Percentiles rank a stretch among this genome's conserved stretches.
Evolutionary conservation across 2,797 vertebrate genomes (phyloP).

Genomic region (Jordanella pulchra): DNA sequence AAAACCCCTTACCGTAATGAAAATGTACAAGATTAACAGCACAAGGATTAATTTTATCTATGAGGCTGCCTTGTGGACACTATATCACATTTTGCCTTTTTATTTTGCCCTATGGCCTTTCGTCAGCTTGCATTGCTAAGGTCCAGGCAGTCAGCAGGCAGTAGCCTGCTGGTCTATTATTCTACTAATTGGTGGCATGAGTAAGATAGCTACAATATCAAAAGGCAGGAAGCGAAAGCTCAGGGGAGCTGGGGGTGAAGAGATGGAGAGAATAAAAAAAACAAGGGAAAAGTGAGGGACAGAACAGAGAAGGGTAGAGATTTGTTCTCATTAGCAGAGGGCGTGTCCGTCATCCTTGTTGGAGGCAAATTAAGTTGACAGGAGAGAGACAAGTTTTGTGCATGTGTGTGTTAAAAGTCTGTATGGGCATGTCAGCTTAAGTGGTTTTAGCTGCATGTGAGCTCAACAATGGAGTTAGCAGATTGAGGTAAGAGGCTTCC

Average conservation of each 20-base stretch:
- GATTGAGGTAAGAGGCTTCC: slow-evolving; percentile 39
- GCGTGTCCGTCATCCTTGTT: slow-evolving; percentile 58
- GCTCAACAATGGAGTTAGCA: slow-evolving; percentile 43
- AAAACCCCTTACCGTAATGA: background rate
- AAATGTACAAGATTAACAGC: background rate
- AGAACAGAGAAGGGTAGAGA: slow-evolving; percentile 41
- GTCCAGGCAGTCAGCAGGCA: slow-evolving; percentile 61
- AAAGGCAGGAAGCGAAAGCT: slow-evolving; percentile 73
- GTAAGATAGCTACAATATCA: slow-evolving; percentile 69
- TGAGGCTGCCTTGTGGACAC: slow-evolving; percentile 22
- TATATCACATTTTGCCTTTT: slow-evolving; percentile 24
- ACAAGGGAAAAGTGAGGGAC: slow-evolving; percentile 38
- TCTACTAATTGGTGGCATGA: slow-evolving; percentile 77
- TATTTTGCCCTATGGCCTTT: slow-evolving; percentile 39
- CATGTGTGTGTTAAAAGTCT: slow-evolving; percentile 26
- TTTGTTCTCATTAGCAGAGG: slow-evolving; percentile 71
- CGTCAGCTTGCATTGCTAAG: slow-evolving; percentile 52
- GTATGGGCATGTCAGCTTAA: slow-evolving; percentile 31
- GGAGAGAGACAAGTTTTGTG: slow-evolving; percentile 58
- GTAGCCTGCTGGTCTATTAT: slow-evolving; percentile 70
- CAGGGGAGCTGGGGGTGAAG: slow-evolving; percentile 29
- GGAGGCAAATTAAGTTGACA: slow-evolving; percentile 68
- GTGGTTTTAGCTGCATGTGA: slow-evolving; percentile 24
- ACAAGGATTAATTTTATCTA: background rate
- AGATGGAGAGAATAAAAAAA: slow-evolving; percentile 54